A percentile compares a stretch with the other conserved stretches of the same genome.
These are phyloP conservation scores for Cactoblastis cactorum DNA, from an alignment of 2,888 invertebrate genomes.

Conservation along the genomic window DNA sequence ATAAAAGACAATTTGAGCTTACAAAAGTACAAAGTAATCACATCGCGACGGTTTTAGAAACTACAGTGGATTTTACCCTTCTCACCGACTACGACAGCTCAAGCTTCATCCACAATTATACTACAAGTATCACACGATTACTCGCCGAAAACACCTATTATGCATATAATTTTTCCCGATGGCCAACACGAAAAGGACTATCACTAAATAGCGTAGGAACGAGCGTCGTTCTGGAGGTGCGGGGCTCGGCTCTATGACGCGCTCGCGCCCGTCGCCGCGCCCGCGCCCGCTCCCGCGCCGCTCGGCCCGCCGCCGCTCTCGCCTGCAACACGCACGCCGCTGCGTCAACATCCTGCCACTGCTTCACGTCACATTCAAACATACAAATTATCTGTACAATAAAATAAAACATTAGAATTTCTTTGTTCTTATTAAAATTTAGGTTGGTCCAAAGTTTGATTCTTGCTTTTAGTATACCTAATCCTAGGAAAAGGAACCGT, in stretches of 20 bases:
- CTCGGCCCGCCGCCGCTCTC: slow-evolving; percentile 45
- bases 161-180: slow-evolving; percentile 63
- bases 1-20: slow-evolving; percentile 74
- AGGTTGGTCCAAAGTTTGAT: no score
- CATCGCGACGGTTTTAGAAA: slow-evolving; percentile 70
- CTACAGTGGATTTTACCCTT: slow-evolving; percentile 72
- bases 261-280: slow-evolving; percentile 19
- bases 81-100: slow-evolving; percentile 72
- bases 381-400: no score
- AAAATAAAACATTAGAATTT: no score
- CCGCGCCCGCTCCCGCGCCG: slow-evolving; percentile 43
- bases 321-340: slow-evolving; percentile 34
- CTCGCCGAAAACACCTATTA: slow-evolving; percentile 71
- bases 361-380: no score
- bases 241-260: slow-evolving; percentile 18
- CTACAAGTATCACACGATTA: slow-evolving; percentile 70
- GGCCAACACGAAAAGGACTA: slow-evolving; percentile 64
- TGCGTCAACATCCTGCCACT: no score
- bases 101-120: slow-evolving; percentile 70
- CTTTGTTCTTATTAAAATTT: no score
- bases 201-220: slow-evolving; percentile 56
- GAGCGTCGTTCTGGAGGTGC: slow-evolving; percentile 33
- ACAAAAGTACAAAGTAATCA: slow-evolving; percentile 78
- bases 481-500: no score
- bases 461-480: no score